Percentiles rank a stretch among this genome's conserved stretches.
Conservation (phyloP, 2,797 vertebrate genomes). For the Platyrinchus mystaceus region DNA sequence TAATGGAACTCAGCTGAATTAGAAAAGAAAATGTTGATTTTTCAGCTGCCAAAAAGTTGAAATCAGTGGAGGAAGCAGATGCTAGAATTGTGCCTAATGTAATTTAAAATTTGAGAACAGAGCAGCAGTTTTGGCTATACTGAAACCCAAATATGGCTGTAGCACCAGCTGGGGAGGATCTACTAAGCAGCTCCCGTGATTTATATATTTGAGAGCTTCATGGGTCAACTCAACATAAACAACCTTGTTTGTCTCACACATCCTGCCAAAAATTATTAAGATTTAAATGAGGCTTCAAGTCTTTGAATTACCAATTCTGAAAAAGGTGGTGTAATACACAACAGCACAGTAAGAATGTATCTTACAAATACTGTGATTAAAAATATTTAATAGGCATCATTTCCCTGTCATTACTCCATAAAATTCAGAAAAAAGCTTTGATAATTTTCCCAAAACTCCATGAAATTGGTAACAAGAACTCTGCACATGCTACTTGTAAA, state of each 20-base stretch:
- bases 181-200: background rate
- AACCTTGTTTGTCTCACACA: slow-evolving; percentile 14
- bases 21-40: background rate
- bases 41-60: background rate
- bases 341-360: background rate
- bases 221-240: background rate
- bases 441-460: background rate
- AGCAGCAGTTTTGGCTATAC: background rate
- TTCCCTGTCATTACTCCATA: background rate
- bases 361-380: background rate
- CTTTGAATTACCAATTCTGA: background rate
- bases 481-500: background rate
- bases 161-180: slow-evolving; percentile 31
- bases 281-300: slow-evolving; percentile 15
- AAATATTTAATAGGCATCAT: background rate
- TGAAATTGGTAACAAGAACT: background rate
- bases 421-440: background rate
- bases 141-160: background rate
- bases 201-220: background rate
- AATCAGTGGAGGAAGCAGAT: background rate
- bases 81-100: background rate
- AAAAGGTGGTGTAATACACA: background rate
- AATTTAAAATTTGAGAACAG: background rate
- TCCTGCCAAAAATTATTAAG: slow-evolving; percentile 25
- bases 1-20: background rate